Evolutionary conservation across 1,140 invertebrate genomes (phyloP).

Genomic region (Magallana ariakensis): DNA sequence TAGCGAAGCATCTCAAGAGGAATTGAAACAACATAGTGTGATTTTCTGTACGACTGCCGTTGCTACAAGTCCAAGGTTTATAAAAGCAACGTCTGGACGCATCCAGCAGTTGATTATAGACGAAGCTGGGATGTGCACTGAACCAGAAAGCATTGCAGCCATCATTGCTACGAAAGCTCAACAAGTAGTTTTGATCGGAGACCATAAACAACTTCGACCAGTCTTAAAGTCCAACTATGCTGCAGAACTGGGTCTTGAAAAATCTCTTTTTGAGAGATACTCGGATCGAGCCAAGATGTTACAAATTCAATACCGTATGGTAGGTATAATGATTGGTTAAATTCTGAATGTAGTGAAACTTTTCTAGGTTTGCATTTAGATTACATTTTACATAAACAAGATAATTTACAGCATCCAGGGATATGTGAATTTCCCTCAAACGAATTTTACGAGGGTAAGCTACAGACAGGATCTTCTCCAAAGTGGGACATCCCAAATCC

Average conservation of each 20-base stretch:
- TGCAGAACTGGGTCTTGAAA: conserved; percentile 68
- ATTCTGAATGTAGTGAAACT: not conserved
- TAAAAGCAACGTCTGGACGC: conserved; percentile 43
- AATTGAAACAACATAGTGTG: conserved; percentile 59
- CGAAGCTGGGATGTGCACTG: conserved; percentile 75
- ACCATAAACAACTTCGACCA: conserved; percentile 75
- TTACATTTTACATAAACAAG: not conserved
- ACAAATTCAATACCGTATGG: conserved; percentile 75
- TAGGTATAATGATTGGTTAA: conserved; percentile 52
- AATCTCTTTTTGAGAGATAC: conserved; percentile 75
- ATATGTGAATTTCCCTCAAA: conserved; percentile 72
- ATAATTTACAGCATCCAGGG: conserved; percentile 64
- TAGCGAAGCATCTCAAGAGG: conserved; percentile 51
- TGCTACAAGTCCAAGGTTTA: conserved; percentile 53
- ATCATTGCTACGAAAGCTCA: conserved; percentile 66
- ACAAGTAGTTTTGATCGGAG: conserved; percentile 76
- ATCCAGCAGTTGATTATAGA: conserved; percentile 72
- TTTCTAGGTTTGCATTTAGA: not conserved
- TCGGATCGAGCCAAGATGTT: conserved; percentile 62
- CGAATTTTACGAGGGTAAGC: conserved; percentile 68
- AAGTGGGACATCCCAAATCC: conserved; percentile 48
- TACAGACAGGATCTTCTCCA: conserved; percentile 59
- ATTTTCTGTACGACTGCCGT: conserved; percentile 64
- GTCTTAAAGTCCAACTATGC: conserved; percentile 69
- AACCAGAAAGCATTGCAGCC: conserved; percentile 74